Percentiles rank a stretch among this genome's conserved stretches.
phyloP scores from a whole-genome alignment of 2,888 invertebrate genomes.

The Mellilla xanthometata region DNA sequence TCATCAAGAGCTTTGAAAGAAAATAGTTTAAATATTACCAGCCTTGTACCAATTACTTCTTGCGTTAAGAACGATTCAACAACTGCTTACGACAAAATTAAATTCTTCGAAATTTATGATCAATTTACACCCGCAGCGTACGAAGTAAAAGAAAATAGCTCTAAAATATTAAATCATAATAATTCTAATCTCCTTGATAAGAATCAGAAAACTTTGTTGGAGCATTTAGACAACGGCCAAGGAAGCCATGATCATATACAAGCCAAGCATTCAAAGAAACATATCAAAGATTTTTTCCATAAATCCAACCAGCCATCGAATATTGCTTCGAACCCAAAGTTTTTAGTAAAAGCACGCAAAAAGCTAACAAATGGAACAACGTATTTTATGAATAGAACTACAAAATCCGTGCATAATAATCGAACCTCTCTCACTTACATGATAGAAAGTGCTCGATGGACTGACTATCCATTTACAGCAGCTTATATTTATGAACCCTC shows the following conservation, averaged over 20 bases:
- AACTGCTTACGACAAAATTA: constrained; percentile 57
- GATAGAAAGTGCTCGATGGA: constrained; percentile 44
- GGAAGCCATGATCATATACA: constrained; percentile 35
- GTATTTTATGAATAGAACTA: constrained; percentile 6
- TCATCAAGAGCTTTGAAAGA: neutral
- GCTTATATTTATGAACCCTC: constrained; percentile 66
- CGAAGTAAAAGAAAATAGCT: constrained; percentile 17
- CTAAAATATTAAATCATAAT: constrained; percentile 16
- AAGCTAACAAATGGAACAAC: neutral
- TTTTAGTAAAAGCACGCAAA: constrained; percentile 1
- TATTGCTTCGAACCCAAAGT: constrained; percentile 1
- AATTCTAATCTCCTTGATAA: constrained; percentile 25
- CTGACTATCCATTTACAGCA: constrained; percentile 59
- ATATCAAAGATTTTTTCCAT: constrained; percentile 30
- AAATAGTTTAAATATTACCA: neutral
- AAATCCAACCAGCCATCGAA: neutral
- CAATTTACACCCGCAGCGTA: constrained; percentile 41
- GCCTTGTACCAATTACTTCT: neutral
- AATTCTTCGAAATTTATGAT: constrained; percentile 70
- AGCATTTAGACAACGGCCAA: constrained; percentile 40
- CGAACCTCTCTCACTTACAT: constrained; percentile 12
- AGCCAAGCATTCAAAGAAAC: constrained; percentile 48
- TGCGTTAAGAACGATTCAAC: constrained; percentile 16
- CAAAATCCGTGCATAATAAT: constrained; percentile 8
- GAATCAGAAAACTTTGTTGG: constrained; percentile 35